Conservation (phyloP, 2,888 invertebrate species). For the Nomada hirtipes region DNA sequence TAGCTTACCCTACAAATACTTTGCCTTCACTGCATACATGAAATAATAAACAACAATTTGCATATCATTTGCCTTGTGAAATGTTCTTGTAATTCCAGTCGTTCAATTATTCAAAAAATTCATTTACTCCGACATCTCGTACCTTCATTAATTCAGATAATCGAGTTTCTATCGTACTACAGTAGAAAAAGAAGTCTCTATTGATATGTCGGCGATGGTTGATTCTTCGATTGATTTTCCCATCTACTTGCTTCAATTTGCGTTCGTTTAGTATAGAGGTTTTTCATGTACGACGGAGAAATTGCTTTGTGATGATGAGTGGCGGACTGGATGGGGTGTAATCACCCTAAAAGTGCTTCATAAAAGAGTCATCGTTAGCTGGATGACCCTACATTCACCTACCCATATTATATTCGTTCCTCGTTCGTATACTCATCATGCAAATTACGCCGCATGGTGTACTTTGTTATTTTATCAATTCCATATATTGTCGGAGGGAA, state of each 20-base stretch:
- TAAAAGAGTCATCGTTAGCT: slow-evolving; percentile 28
- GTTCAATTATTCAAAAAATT: too few relatives aligned
- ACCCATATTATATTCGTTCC: slow-evolving; percentile 3
- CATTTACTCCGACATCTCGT: too few relatives aligned
- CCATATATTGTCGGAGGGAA: too few relatives aligned
- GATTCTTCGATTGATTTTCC: slow-evolving; percentile 27
- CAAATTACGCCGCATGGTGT: slow-evolving; percentile 10
- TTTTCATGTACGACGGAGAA: slow-evolving; percentile 5
- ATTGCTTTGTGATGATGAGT: slow-evolving; percentile 7
- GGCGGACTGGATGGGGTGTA: slow-evolving; percentile 7
- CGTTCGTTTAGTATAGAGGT: neutral
- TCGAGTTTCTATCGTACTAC: neutral
- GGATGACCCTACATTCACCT: slow-evolving; percentile 20
- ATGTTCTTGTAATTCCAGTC: too few relatives aligned
- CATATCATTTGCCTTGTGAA: too few relatives aligned
- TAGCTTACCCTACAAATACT: too few relatives aligned
- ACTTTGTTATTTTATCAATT: slow-evolving; percentile 25
- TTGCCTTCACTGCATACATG: too few relatives aligned
- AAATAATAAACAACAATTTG: too few relatives aligned
- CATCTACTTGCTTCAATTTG: neutral
- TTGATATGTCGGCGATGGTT: neutral
- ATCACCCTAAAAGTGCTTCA: slow-evolving; percentile 28
- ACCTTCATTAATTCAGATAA: neutral
- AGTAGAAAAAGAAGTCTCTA: neutral
- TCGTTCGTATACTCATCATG: slow-evolving; percentile 17